phyloP scores from a whole-genome alignment of 1,140 invertebrate species.

The Ips typographus region DNA sequence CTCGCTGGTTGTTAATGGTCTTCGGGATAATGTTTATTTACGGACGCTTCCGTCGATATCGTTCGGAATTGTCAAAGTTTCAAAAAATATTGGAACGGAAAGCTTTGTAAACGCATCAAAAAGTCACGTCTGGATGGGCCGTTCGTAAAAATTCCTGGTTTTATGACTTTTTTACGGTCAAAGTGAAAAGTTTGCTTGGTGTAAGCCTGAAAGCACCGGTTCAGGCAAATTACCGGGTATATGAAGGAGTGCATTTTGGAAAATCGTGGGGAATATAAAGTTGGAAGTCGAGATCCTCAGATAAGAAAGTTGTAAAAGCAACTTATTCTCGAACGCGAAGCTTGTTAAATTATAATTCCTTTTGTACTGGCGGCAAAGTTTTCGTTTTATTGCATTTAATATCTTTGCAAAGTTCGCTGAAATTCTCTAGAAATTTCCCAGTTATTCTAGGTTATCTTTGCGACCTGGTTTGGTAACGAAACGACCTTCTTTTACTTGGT shows the following conservation, averaged over 20 bases:
- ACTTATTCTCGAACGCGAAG: not conserved
- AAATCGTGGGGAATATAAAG: constrained; percentile 4
- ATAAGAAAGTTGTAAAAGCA: constrained; percentile 13
- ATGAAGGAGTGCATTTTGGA: constrained; percentile 4
- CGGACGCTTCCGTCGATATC: constrained; percentile 10
- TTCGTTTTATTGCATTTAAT: not conserved
- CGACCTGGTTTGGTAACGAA: not conserved
- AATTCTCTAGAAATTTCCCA: not conserved
- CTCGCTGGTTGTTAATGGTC: constrained; percentile 19
- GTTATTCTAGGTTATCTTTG: not conserved
- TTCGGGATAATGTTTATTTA: constrained; percentile 18
- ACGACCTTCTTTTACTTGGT: too few species aligned
- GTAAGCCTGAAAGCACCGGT: not conserved
- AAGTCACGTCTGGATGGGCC: too few species aligned
- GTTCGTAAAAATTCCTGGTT: too few species aligned
- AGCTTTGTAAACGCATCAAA: too few species aligned
- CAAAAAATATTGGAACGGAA: too few species aligned
- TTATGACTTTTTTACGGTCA: too few species aligned
- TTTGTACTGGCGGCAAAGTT: constrained; percentile 3
- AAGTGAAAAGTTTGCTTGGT: too few species aligned
- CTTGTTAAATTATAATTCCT: not conserved
- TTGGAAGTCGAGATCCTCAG: constrained; percentile 4
- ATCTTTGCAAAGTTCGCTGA: not conserved
- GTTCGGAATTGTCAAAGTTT: not conserved
- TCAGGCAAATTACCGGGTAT: not conserved